Base-by-base conservation (phyloP, 2,797 vertebrate genomes). In the Scleropages formosus region DNA sequence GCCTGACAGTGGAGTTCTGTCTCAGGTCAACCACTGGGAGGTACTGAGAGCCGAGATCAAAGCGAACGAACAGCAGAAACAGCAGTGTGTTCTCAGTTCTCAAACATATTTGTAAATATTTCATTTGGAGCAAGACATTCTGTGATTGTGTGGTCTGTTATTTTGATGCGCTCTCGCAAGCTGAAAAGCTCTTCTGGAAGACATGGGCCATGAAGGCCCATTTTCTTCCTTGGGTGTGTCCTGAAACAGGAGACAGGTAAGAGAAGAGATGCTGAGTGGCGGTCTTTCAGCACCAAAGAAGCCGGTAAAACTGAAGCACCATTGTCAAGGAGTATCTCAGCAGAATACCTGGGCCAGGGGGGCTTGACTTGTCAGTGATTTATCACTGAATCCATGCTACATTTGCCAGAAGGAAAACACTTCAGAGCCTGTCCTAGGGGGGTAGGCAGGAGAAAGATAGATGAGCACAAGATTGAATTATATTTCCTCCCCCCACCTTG, bases 331-430 rank as follows among this genome's bases (percentile, higher is more conserved):
- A 81, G 85, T 69, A 80, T 85, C 85, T 88, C 81, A 79, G 82
- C 79, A 84, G 81, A 63, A 81, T 65, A 73, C 80, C 82, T 81
- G 80, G 18, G 64, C 1, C 0, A 76, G 73, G 65, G 72, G 80
- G 80, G 79, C 84, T 80, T 79, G 76, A 58, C 24, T 16, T 39
- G 63, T 80, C 81, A 74, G 76, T 88, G 89, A 93, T 93, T 90
- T 92, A 91, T 92, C 85, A 80, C 85, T 51, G 49, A 85, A 82
- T 80, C 77, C 16, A 79, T 69, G 78, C 82, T 85, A 85, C 83
- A 87, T 90, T 90, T 90, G 86, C 88, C 88, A 88, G 88, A 83
- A 87, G 89, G 88, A 91, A 88, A 91, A 86, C 84, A 86, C 84
- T 89, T 84, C 77, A 80, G 80, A 77, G 46, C 46, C 26, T 82